Percentiles rank a stretch among this genome's conserved stretches.
These are phyloP conservation scores for Nesogale talazaci DNA, from an alignment of 2,113 vertebrate genomes.

Conservation along the genomic window DNA sequence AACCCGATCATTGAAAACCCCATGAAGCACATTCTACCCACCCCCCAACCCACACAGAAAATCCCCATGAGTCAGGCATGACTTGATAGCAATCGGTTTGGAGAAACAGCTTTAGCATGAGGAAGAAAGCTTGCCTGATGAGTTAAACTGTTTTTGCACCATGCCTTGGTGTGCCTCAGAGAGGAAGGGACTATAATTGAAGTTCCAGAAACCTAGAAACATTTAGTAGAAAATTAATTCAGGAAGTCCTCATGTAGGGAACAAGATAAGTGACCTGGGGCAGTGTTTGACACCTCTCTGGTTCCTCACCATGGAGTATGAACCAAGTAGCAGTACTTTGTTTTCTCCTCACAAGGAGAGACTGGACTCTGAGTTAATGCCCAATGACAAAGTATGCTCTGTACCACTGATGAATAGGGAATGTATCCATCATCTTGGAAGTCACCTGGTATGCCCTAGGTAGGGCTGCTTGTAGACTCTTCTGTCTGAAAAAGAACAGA, in stretches of 20 bases:
- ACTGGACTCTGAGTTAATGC: background rate
- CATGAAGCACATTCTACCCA: background rate
- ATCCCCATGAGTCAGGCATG: background rate
- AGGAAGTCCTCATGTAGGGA: background rate
- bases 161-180: background rate
- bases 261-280: background rate
- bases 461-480: background rate
- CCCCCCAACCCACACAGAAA: background rate
- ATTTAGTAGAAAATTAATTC: constrained; percentile 57
- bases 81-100: background rate
- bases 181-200: background rate
- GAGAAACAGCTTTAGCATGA: background rate
- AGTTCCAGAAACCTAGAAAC: constrained; percentile 50
- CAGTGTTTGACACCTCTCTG: background rate
- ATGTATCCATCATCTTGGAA: background rate
- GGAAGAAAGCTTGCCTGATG: background rate
- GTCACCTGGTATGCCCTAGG: background rate
- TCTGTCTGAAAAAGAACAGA: background rate
- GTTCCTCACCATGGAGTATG: background rate
- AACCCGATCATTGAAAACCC: background rate
- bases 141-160: background rate
- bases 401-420: background rate
- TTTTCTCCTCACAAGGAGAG: background rate
- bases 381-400: background rate
- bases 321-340: background rate